Conservation (phyloP, 2,888 invertebrate genomes). For the Orthosia incerta region DNA sequence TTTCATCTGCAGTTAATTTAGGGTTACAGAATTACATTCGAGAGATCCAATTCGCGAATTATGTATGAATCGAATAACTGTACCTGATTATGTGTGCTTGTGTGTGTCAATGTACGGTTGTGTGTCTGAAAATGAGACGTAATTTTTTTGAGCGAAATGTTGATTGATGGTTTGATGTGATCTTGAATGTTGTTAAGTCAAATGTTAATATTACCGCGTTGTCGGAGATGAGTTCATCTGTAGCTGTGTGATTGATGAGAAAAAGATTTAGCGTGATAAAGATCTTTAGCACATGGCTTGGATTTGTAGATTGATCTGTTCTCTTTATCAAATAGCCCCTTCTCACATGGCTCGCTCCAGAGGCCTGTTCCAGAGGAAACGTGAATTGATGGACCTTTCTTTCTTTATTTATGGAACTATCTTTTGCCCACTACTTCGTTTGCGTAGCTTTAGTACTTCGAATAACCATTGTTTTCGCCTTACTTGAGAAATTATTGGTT, state of each 20-base stretch:
- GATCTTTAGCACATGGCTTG: not conserved
- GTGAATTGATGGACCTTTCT: no score
- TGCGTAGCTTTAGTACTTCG: no score
- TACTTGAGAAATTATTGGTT: no score
- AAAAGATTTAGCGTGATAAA: not conserved
- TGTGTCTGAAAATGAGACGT: conserved; percentile 31
- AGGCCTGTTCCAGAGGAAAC: not conserved
- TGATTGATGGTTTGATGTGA: conserved; percentile 42
- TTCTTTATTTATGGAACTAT: no score
- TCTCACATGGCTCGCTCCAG: not conserved
- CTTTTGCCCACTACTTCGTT: no score
- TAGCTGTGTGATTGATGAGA: conserved; percentile 36
- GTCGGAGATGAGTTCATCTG: conserved; percentile 35
- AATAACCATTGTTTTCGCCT: no score
- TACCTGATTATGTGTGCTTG: not conserved
- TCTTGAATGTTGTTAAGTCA: conserved; percentile 40
- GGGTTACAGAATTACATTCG: conserved; percentile 54
- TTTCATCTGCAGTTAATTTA: conserved; percentile 64
- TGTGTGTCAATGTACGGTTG: not conserved
- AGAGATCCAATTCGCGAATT: conserved; percentile 28
- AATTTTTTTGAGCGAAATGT: conserved; percentile 27
- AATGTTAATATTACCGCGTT: conserved; percentile 30
- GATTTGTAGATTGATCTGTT: not conserved
- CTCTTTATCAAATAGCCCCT: no score
- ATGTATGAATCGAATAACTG: conserved; percentile 31